Evolutionary conservation across 2,797 vertebrate genomes (phyloP).

Genomic region (Acestrorhynchus altus): DNA sequence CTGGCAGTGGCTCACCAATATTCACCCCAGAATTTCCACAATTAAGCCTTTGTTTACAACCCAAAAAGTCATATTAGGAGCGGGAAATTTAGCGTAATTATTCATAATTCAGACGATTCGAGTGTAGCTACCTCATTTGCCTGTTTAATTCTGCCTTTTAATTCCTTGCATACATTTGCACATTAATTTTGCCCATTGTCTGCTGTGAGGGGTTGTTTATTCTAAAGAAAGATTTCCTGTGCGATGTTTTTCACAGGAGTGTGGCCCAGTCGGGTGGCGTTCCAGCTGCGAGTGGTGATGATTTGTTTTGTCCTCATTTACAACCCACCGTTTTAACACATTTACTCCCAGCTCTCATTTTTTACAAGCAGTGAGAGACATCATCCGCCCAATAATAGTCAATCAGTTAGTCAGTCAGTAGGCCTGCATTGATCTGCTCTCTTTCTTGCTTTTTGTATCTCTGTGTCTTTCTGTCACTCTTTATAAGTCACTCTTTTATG

Average conservation of each 20-base stretch:
- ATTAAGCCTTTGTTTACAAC: conserved; percentile 93
- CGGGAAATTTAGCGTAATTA: conserved; percentile 94
- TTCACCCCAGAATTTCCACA: conserved; percentile 83
- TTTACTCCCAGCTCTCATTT: conserved; percentile 69
- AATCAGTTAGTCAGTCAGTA: conserved; percentile 50
- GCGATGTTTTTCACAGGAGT: conserved; percentile 78
- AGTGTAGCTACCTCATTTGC: conserved; percentile 84
- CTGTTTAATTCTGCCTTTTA: conserved; percentile 98
- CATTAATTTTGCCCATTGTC: conserved; percentile 98
- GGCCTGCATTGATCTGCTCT: conserved; percentile 21
- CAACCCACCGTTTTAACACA: conserved; percentile 76
- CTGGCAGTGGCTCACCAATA: conserved; percentile 22
- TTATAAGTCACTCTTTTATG: neutral
- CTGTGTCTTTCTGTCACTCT: neutral
- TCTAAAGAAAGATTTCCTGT: conserved; percentile 72
- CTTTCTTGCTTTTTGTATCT: neutral
- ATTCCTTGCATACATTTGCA: conserved; percentile 99
- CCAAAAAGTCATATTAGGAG: conserved; percentile 94
- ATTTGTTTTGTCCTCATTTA: conserved; percentile 82
- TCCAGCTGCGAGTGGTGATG: conserved; percentile 80
- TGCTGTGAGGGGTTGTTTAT: conserved; percentile 77
- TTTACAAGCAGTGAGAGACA: conserved; percentile 44
- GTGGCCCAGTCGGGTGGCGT: conserved; percentile 79
- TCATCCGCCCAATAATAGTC: conserved; percentile 44
- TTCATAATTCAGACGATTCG: conserved; percentile 99